A percentile compares a stretch with the other conserved stretches of the same genome.
phyloP scores from a whole-genome alignment of 2,113 vertebrate species.

The Pelmatolapia mariae region DNA sequence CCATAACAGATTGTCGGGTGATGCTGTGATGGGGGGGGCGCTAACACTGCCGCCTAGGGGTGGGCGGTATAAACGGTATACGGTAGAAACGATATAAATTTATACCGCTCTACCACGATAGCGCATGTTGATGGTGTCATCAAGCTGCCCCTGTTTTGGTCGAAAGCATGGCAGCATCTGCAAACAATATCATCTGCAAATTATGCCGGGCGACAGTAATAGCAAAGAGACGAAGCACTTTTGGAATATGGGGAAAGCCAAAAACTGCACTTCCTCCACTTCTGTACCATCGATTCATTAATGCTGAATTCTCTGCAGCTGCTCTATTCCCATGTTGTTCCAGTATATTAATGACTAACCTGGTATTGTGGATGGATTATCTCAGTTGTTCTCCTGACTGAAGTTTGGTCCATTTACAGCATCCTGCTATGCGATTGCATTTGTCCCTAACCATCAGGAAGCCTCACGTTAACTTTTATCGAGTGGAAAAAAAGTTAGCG shows the following conservation, averaged over 20 bases:
- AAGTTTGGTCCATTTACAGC: too few species aligned
- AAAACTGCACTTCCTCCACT: accelerated
- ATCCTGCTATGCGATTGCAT: accelerated
- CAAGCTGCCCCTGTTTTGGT: neutral
- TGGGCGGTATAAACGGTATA: accelerated
- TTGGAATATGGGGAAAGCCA: accelerated
- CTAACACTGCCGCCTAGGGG: neutral
- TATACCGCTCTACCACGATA: accelerated
- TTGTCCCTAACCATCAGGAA: too few species aligned
- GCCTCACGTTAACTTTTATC: accelerated
- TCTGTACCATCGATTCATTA: neutral
- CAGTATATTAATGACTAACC: neutral
- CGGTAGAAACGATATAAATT: neutral
- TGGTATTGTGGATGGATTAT: too few species aligned
- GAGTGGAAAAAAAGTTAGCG: accelerated
- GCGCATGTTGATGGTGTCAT: neutral
- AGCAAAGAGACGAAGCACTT: neutral
- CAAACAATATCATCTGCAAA: neutral
- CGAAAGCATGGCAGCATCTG: neutral
- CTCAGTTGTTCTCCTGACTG: too few species aligned
- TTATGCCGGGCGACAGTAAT: accelerated
- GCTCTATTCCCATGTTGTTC: accelerated
- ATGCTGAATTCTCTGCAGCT: neutral
- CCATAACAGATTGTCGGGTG: neutral
- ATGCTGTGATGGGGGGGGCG: neutral